Evolutionary conservation across 2,797 vertebrate species (phyloP), one percentile per base, ranked within the genome.

Genomic region (Pogoniulus pusillus): DNA sequence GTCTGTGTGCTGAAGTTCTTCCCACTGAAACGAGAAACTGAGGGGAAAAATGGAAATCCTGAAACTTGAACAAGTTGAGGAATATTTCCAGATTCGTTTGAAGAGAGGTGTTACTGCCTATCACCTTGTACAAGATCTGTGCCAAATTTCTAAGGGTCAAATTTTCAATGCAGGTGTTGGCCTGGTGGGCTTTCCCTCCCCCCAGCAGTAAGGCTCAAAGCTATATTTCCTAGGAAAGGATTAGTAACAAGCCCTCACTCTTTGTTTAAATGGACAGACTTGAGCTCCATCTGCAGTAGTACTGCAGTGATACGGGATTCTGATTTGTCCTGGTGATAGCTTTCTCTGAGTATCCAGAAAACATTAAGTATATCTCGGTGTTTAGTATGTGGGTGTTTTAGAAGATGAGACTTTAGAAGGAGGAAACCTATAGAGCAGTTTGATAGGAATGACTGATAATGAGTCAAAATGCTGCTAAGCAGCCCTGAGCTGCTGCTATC

Each of bases 391-490:
- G 72, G 10, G 35, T 86, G 54, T 92, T 92, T 86, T 12, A 13
- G 34, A 69, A 65, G 63, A 24, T 55, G 29, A 82, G 34, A 27
- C 9, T 90, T 77, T 59, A 62, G 84, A 74, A 91, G 34, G 34
- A 68, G 54, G 27, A 26, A 71, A 23, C 15, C 82, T 60, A 58
- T 63, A 81, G 70, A 93, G 12, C 55, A 65, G 54, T 73, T 80
- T 7, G 79, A 72, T 87, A 62, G 73, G 87, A 94, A 87, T 91
- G 92, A 51, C 75, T 85, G 88, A 87, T 95, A 93, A 60, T 14
- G 22, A 70, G n/a, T 51, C 34, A 82, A 85, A 87, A 74, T 70
- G 73, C 55, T 81, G 68, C 72, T 80, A 4, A 85, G 23, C 10
- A 6, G 71, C 58, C 26, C 45, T 65, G 81, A 91, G 41, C 65